Conservation (phyloP, 1,140 invertebrate species). For the Hydropsyche tenuis region DNA sequence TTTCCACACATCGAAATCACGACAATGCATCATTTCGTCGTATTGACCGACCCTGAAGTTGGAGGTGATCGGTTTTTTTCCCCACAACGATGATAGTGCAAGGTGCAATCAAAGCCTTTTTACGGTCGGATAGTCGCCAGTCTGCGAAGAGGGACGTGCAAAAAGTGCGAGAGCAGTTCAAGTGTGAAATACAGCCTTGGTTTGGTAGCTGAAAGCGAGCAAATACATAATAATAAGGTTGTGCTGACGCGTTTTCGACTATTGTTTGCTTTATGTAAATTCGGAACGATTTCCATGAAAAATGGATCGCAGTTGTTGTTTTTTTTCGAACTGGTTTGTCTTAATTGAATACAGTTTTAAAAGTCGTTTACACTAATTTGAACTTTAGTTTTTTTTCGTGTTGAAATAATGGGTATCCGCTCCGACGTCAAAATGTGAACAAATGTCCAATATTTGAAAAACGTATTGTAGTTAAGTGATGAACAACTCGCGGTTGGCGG, state of each 20-base stretch:
- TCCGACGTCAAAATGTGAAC: too few relatives aligned
- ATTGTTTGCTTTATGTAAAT: conserved; percentile 8
- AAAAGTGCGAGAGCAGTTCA: conserved; percentile 11
- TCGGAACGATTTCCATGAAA: not conserved
- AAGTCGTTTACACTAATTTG: not conserved
- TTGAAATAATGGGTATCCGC: too few relatives aligned
- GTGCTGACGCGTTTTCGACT: conserved; percentile 5
- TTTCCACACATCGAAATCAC: too few relatives aligned
- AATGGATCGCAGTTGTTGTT: conserved; percentile 13
- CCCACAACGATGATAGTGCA: not conserved
- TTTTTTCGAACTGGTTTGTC: not conserved
- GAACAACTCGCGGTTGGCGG: too few relatives aligned
- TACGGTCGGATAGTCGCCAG: not conserved
- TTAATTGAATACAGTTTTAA: not conserved
- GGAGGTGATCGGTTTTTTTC: too few relatives aligned
- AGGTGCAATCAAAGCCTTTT: not conserved
- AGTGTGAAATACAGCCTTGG: conserved; percentile 12
- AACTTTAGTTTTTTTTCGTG: too few relatives aligned
- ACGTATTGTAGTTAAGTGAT: too few relatives aligned
- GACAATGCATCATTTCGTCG: too few relatives aligned
- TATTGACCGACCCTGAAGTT: too few relatives aligned
- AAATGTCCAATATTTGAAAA: too few relatives aligned
- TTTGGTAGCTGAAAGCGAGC: not conserved
- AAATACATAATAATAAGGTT: not conserved
- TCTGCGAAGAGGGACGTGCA: not conserved